Evolutionary conservation across 1,140 invertebrate species (phyloP), one percentile per base, ranked within the genome.

Genomic region (Drosophila seguyi): DNA sequence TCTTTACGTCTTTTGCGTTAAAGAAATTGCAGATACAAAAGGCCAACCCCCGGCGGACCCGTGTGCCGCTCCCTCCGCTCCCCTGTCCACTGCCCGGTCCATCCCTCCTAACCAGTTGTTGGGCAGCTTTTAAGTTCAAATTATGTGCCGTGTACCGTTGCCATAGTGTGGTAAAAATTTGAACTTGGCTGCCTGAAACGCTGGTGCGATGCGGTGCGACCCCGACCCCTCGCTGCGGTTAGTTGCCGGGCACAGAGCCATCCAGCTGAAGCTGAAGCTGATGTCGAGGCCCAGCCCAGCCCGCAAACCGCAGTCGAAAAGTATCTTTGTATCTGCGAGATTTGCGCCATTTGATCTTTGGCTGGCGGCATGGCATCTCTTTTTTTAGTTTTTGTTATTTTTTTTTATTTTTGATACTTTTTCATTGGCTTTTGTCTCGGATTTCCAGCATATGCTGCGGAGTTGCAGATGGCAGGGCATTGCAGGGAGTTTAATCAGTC

Each of bases 301-400:
- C 59, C 52, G 38, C 80, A 66, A 86, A 79, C 83, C 84, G 67
- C 84, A 87, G 75, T 72, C 59, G 27, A 73, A 79, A 77, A 76
- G 81, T 77, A 85, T 85, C 81, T 85, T 75, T 84, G 77, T 85
- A 81, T 86, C 82, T 78, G 67, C 47, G 65, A 84, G 76, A 87
- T 84, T 87, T 77, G 76, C 77, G 67, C 75, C 84, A 87, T 88
- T 88, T 87, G 84, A 87, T 87, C 84, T 87, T 84, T 80, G 73
- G 47, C 75, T 81, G 82, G 75, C 79, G 82, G 82, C 82, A 85
- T 69, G 82, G 61, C 75, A 80, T 79, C 78, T 88, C 86, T 61
- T 66, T 38, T 73, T 69, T 47, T 47, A 29, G 36, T 25, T 63
- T 34, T 47, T 38, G 41, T 20, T 56, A 29, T 47, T 42, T 41